Evolutionary conservation across 2,797 vertebrate genomes (phyloP), one percentile per base, ranked within the genome.

Genomic region (Hydrophis major): DNA sequence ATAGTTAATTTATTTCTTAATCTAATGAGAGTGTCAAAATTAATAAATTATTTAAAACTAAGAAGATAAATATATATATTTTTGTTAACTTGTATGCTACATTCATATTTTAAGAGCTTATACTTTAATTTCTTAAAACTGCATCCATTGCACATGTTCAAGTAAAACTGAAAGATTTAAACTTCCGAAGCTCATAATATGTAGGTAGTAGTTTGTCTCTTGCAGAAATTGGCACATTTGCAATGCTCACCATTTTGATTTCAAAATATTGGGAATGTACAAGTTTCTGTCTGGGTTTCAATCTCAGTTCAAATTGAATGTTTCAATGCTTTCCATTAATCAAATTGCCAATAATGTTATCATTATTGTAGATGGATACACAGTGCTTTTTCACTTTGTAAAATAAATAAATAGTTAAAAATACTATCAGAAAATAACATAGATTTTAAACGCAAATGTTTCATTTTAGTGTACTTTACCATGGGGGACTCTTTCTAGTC

Each of bases 401-500:
- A 61, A n/a, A 42, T 89, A 60, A 87, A 57, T n/a, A 4, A 42
- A 50, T 87, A 55, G 42, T 90, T 50, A 42, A 69, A 93, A 47
- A 7, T 32, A 3, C 18, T 59, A 56, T 92, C 96, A 47, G 22
- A 96, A 96, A 91, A 96, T 91, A 96, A 95, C 25, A 96, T 94
- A 95, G 74, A 69, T 95, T 95, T 96, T 53, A 18, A 92, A 47
- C 97, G 86, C 91, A 90, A 59, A 6, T 59, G 6, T 97, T 95
- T 97, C 93, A 89, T 90, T 96, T 90, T 97, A 99, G 99, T 98
- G 98, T 96, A 99, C 99, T 93, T 98, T 99, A 96, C 99, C 99
- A 0, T 99, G 99, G 99, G 99, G 99, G 93, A 99, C 98, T 2
- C 97, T 98, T 93, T 99, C 99, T 97, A 99, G 98, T 97, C 98